Evolutionary conservation across 1,140 invertebrate species (phyloP).

Genomic region (Bombus waltoni): DNA sequence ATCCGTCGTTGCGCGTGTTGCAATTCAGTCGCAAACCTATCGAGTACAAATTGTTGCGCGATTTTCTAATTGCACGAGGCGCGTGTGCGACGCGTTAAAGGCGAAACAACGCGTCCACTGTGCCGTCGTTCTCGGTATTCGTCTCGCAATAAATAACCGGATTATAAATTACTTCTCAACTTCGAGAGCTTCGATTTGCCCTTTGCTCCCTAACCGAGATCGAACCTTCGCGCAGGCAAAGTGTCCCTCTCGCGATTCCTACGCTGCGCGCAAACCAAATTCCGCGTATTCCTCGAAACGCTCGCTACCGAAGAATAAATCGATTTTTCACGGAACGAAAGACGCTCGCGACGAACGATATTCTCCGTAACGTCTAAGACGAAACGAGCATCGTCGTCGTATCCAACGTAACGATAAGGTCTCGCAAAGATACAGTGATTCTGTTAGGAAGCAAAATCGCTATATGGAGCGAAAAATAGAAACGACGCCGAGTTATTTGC

Average conservation of each 20-base stretch:
- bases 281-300: background rate
- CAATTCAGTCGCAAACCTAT: background rate
- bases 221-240: background rate
- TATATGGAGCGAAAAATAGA: background rate
- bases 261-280: too few species aligned
- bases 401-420: background rate
- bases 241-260: background rate
- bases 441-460: background rate
- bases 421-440: background rate
- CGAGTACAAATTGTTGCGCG: background rate
- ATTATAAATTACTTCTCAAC: background rate
- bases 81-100: background rate
- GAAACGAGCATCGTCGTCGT: too few species aligned
- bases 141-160: background rate
- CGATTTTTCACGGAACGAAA: too few species aligned
- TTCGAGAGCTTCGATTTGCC: slow-evolving; percentile 5
- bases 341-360: too few species aligned
- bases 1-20: background rate
- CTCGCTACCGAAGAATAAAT: too few species aligned
- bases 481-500: background rate
- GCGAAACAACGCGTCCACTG: background rate
- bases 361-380: too few species aligned
- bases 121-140: background rate
- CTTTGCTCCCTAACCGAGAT: slow-evolving; percentile 24
- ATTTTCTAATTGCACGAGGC: background rate